Percentiles rank a stretch among this genome's conserved stretches.
Evolutionary conservation across 1,140 invertebrate species (phyloP).

Genomic region (Polypedilum vanderplanki): DNA sequence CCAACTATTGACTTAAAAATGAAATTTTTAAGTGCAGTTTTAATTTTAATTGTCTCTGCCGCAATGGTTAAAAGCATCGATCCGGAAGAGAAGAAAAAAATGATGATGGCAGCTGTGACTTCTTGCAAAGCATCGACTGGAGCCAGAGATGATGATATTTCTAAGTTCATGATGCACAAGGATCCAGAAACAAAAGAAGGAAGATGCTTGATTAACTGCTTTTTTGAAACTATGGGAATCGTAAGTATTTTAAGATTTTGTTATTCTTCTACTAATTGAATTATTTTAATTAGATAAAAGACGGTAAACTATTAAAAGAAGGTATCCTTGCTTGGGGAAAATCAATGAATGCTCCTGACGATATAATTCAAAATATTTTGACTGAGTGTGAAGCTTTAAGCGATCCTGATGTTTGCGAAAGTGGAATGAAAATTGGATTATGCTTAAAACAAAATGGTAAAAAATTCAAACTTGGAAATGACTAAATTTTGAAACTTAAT

Average conservation of each 20-base stretch:
- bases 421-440: background rate
- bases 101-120: background rate
- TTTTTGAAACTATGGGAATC: background rate
- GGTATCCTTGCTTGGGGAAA: background rate
- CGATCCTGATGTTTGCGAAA: background rate
- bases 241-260: background rate
- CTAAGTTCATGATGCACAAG: background rate
- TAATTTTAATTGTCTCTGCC: background rate
- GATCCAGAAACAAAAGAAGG: background rate
- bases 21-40: background rate
- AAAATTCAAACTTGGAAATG: background rate
- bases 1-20: too few species aligned
- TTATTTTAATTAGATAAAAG: background rate
- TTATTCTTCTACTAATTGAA: background rate
- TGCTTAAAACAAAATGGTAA: background rate
- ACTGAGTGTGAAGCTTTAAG: background rate
- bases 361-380: background rate
- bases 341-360: background rate
- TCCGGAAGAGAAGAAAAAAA: background rate
- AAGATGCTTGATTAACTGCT: background rate
- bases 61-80: background rate
- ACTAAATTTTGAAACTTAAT: background rate
- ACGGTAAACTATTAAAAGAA: background rate
- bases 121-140: background rate
- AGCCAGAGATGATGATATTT: background rate